A percentile compares a stretch with the other conserved stretches of the same genome.
Conservation (phyloP, 2,113 vertebrate genomes). For the Antechinus flavipes region DNA sequence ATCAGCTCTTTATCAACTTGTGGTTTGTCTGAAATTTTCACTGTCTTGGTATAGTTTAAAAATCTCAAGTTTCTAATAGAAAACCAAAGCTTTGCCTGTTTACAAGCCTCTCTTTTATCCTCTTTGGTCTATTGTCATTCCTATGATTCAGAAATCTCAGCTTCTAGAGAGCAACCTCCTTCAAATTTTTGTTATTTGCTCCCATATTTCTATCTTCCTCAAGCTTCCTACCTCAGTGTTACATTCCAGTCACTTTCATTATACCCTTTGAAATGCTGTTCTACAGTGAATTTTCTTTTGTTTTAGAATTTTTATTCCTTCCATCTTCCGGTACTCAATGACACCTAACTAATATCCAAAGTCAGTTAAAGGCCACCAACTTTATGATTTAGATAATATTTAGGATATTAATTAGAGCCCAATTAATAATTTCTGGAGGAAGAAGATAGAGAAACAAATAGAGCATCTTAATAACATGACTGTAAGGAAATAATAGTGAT, state of each 20-base stretch:
- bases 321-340: background rate
- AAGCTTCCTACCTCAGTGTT: background rate
- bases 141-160: background rate
- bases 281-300: background rate
- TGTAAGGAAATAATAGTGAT: background rate
- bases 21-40: background rate
- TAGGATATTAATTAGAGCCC: background rate
- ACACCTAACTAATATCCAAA: background rate
- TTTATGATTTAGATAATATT: background rate
- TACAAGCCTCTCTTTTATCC: background rate
- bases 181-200: background rate
- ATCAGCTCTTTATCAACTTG: background rate
- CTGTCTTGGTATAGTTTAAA: background rate
- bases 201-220: background rate
- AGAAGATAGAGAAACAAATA: background rate
- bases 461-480: background rate
- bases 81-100: background rate
- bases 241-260: background rate
- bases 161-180: background rate
- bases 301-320: background rate
- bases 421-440: background rate
- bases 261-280: background rate
- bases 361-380: background rate
- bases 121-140: background rate
- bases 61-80: background rate